Percentiles rank a stretch among this genome's conserved stretches.
phyloP scores from a whole-genome alignment of 1,140 invertebrate species.

The Caligus rogercresseyi region DNA sequence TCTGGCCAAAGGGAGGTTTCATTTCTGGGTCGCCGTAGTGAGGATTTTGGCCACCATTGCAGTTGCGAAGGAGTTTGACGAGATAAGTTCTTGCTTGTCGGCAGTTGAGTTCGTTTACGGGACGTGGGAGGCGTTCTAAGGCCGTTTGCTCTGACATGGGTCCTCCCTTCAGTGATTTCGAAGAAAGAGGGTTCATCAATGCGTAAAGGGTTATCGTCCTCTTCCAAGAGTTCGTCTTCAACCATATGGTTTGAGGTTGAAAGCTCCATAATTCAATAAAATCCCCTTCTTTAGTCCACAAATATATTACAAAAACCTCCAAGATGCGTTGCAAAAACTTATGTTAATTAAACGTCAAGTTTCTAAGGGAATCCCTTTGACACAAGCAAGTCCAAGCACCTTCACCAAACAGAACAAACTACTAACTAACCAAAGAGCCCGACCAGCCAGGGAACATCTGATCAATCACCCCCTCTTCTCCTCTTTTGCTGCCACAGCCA shows the following conservation, averaged over 20 bases:
- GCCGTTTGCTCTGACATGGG: background rate
- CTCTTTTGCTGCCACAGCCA: no score
- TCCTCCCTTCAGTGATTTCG: background rate
- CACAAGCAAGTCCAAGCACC: no score
- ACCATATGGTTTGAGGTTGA: background rate
- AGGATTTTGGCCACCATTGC: slow-evolving; percentile 17
- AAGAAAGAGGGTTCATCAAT: background rate
- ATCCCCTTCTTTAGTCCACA: no score
- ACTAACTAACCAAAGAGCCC: no score
- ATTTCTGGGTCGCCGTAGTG: slow-evolving; percentile 14
- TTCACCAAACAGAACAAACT: no score
- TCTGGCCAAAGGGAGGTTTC: slow-evolving; percentile 18
- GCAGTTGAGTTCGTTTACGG: slow-evolving; percentile 15
- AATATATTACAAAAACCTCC: no score
- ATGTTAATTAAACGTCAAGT: no score
- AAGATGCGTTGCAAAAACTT: no score
- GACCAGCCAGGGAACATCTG: no score
- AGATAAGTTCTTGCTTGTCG: slow-evolving; percentile 14
- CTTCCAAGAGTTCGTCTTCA: background rate
- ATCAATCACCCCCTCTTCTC: no score
- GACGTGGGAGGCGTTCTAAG: slow-evolving; percentile 12
- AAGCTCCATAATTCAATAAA: background rate
- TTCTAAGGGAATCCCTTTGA: no score
- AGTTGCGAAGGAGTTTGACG: slow-evolving; percentile 12
- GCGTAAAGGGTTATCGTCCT: background rate